Evolutionary conservation across 2,113 vertebrate species (phyloP).

Genomic region (Lepus americanus): DNA sequence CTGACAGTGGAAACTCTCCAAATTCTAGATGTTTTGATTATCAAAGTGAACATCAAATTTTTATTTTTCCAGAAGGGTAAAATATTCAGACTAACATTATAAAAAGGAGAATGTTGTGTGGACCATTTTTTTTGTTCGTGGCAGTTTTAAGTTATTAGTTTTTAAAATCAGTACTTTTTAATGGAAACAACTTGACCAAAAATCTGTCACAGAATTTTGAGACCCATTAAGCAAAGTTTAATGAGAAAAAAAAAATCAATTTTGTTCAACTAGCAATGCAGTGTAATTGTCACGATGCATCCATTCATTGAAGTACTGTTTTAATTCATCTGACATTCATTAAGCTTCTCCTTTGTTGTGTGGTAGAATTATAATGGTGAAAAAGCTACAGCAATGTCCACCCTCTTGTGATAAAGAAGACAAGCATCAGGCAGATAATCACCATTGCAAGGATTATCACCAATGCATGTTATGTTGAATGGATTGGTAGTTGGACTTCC

Average conservation of each 20-base stretch:
- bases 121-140: no score
- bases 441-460: not conserved
- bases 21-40: not conserved
- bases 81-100: not conserved
- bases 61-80: not conserved
- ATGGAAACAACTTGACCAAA: no score
- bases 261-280: not conserved
- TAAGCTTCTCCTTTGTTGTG: not conserved
- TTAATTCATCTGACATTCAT: not conserved
- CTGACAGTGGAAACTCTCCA: not conserved
- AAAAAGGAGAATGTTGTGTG: not conserved
- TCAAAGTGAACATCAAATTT: not conserved
- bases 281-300: not conserved
- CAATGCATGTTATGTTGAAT: not conserved
- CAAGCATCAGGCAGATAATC: not conserved
- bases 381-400: not conserved
- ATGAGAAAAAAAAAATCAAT: not conserved
- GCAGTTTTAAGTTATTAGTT: no score
- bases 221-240: no score
- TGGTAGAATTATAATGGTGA: not conserved
- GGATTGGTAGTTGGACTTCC: not conserved
- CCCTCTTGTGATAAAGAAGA: not conserved
- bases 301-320: not conserved
- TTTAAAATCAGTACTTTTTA: no score
- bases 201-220: no score